Base-by-base conservation (phyloP, 2,888 invertebrate species). In the Sesia bembeciformis region DNA sequence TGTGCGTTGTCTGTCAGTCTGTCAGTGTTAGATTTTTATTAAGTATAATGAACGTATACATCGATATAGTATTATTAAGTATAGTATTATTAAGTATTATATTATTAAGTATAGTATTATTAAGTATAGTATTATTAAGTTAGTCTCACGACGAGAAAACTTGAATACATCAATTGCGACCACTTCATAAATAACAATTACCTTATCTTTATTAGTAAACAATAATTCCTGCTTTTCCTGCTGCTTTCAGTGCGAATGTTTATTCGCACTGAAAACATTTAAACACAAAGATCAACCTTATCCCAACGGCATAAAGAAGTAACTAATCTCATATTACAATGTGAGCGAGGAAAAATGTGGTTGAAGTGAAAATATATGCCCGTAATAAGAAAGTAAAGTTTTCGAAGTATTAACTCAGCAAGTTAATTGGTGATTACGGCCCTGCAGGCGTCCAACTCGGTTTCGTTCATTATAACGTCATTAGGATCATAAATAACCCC, bases 341-440 rank as follows among this genome's bases (percentile, higher is more conserved):
- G n/a, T 4, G 23, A 46, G 23, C 46, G 4, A n/a, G 46, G 46
- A 46, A 46, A 46, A 43, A 46, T 46, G 7, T 8, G 4, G n/a
- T 40, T n/a, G 39, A 51, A 51, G 41, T 40, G 23, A 52, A 52
- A 52, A 41, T 39, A 52, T 23, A 39, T 8, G 23, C 8, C 40
- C 41, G 52, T 41, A 51, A 52, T 52, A 52, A 52, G n/a, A 42
- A 39, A 52, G 46, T 46, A 42, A 39, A 52, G 46, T n/a, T 46
- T 46, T 46, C 46, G 23, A n/a, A 46, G 8, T 8, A 23, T 46
- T 46, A 46, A 46, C n/a, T 46, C 53, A 60, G 55, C 56, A 57
- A 57, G 58, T 61, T 68, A 68, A 68, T 71, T 62, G 58, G 58
- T 68, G 65, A 70, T 68, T 67, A 70, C 60, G 59, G 62, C 61